phyloP scores from a whole-genome alignment of 2,888 invertebrate genomes.

The Caenorhabditis virilis region DNA sequence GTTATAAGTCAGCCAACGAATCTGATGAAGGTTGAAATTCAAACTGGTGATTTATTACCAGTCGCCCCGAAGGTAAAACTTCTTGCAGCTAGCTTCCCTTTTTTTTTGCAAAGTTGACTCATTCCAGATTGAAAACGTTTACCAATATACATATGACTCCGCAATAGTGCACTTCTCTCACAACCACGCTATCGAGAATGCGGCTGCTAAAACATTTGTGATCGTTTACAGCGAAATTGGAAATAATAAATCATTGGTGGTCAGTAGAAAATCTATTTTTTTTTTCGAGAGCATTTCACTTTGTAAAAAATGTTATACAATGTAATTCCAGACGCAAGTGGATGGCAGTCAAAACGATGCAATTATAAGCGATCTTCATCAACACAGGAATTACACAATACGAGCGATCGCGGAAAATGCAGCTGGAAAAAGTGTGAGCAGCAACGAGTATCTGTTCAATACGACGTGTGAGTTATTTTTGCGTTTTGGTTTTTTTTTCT shows the following conservation, averaged over 20 bases:
- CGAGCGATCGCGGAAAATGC: constrained; percentile 53
- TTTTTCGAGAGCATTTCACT: constrained; percentile 11
- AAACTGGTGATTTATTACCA: constrained; percentile 38
- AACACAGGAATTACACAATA: constrained; percentile 48
- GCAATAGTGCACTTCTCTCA: constrained; percentile 52
- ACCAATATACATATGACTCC: constrained; percentile 32
- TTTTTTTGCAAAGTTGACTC: background rate
- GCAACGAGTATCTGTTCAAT: constrained; percentile 40
- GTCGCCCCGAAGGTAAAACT: constrained; percentile 30
- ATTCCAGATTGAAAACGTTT: constrained; percentile 43
- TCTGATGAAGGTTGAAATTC: constrained; percentile 41
- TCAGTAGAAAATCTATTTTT: constrained; percentile 27
- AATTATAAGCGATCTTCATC: constrained; percentile 42
- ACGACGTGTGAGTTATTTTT: constrained; percentile 51
- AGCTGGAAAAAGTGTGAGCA: constrained; percentile 51
- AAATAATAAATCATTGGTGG: constrained; percentile 37
- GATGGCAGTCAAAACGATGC: constrained; percentile 33
- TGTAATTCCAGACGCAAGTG: constrained; percentile 40
- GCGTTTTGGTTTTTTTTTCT: background rate
- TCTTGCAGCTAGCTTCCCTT: background rate
- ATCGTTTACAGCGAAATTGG: constrained; percentile 36
- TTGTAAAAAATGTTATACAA: constrained; percentile 1
- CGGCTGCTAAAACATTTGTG: constrained; percentile 41
- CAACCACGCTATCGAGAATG: constrained; percentile 31
- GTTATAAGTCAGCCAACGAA: constrained; percentile 34